Percentiles rank a stretch among this genome's conserved stretches.
phyloP scores from a whole-genome alignment of 2,113 vertebrate species.

The Thamnaconus septentrionalis region DNA sequence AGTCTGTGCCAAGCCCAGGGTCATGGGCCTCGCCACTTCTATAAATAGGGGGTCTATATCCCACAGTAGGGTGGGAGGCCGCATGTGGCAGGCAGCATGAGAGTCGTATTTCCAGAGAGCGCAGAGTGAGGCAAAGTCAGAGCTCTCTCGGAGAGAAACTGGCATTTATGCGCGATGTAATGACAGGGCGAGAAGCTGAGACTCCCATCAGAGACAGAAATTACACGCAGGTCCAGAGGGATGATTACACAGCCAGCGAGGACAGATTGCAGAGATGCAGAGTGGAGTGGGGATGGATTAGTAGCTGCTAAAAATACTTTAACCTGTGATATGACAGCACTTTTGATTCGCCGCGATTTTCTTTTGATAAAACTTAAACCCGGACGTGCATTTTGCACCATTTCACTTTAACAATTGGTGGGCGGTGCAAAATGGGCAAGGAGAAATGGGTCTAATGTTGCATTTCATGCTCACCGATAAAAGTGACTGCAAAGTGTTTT shows the following conservation, averaged over 20 bases:
- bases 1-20: slow-evolving; percentile 60
- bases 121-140: slow-evolving; percentile 61
- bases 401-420: too few species aligned
- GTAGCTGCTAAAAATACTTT: slow-evolving; percentile 49
- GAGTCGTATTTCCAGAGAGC: slow-evolving; percentile 72
- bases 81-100: slow-evolving; percentile 60
- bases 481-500: too few species aligned
- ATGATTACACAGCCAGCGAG: slow-evolving; percentile 59
- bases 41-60: slow-evolving; percentile 81
- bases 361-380: too few species aligned
- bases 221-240: slow-evolving; percentile 50
- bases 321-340: slow-evolving; percentile 29
- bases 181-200: slow-evolving; percentile 67
- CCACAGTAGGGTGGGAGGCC: slow-evolving; percentile 75
- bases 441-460: too few species aligned
- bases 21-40: slow-evolving; percentile 67
- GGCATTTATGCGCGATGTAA: slow-evolving; percentile 68
- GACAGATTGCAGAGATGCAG: slow-evolving; percentile 33
- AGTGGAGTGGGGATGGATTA: slow-evolving; percentile 40
- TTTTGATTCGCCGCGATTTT: slow-evolving; percentile 12
- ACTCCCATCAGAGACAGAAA: slow-evolving; percentile 64
- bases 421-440: too few species aligned
- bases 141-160: slow-evolving; percentile 58
- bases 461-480: too few species aligned
- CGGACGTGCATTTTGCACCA: too few species aligned